Evolutionary conservation across 2,113 vertebrate species (phyloP).

Genomic region (Miniopterus natalensis): DNA sequence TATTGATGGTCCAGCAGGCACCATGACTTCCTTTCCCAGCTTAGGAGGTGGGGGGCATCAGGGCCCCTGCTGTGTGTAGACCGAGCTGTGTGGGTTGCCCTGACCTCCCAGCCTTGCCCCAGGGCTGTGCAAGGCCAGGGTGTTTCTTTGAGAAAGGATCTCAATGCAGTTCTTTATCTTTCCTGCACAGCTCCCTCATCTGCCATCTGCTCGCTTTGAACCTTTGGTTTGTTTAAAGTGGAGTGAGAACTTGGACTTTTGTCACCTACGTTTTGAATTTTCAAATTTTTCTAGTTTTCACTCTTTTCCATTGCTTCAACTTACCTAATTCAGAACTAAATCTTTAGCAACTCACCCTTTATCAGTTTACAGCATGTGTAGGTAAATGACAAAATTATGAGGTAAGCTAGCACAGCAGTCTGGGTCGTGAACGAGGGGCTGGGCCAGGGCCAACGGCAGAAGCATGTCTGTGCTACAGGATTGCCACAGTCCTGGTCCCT

Average conservation of each 20-base stretch:
- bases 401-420: not conserved
- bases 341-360: not conserved
- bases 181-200: not conserved
- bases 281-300: not conserved
- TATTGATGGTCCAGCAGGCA: not conserved
- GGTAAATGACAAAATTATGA: not conserved
- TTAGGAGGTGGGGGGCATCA: not conserved
- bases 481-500: not conserved
- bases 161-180: not conserved
- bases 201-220: not conserved
- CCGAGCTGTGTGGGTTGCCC: not conserved
- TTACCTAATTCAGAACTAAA: not conserved
- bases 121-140: not conserved
- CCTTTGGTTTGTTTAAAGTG: conserved; percentile 19
- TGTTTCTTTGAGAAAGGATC: not conserved
- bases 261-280: not conserved
- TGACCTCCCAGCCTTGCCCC: not conserved
- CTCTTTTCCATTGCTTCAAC: not conserved
- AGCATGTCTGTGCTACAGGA: not conserved
- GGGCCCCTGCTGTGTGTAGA: fast-evolving
- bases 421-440: not conserved
- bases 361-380: not conserved
- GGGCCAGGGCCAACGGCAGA: not conserved
- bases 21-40: not conserved
- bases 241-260: not conserved